phyloP scores from a whole-genome alignment of 2,797 vertebrate genomes.

The Myioborus miniatus region DNA sequence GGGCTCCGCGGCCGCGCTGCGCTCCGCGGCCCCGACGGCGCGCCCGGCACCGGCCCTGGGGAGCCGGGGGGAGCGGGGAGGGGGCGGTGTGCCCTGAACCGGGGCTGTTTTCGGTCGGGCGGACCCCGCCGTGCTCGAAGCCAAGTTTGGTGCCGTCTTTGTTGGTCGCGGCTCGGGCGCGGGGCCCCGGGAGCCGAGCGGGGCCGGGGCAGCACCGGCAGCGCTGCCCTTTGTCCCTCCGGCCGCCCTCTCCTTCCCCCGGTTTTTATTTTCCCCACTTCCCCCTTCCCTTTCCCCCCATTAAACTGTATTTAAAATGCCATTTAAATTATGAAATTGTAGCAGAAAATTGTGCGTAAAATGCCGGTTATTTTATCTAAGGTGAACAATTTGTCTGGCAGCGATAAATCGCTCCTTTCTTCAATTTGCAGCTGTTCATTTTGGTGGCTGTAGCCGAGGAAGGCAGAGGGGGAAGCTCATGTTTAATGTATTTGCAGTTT shows the following conservation, averaged over 20 bases:
- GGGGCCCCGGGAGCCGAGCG: not conserved
- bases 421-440: slow-evolving; percentile 86
- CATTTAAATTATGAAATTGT: slow-evolving; percentile 83
- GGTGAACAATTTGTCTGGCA: slow-evolving; percentile 86
- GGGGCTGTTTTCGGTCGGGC: not conserved
- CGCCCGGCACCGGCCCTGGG: not conserved
- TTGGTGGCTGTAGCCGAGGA: slow-evolving; percentile 77
- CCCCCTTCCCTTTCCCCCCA: slow-evolving; percentile 30
- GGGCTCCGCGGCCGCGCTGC: slow-evolving; percentile 5
- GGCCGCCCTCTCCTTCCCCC: not conserved
- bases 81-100: rapidly evolving
- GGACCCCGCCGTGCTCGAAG: not conserved
- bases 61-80: rapidly evolving
- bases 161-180: not conserved
- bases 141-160: slow-evolving; percentile 19
- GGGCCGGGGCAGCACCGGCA: not conserved
- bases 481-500: slow-evolving; percentile 99
- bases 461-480: slow-evolving; percentile 86
- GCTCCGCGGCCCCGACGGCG: not conserved
- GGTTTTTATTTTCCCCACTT: not conserved
- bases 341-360: slow-evolving; percentile 86
- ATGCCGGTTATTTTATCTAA: slow-evolving; percentile 86
- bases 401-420: slow-evolving; percentile 86
- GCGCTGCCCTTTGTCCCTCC: slow-evolving; percentile 45
- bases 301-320: slow-evolving; percentile 84